These are phyloP conservation scores for Istiophorus platypterus DNA, from an alignment of 2,113 vertebrate species.

Conservation along the genomic window DNA sequence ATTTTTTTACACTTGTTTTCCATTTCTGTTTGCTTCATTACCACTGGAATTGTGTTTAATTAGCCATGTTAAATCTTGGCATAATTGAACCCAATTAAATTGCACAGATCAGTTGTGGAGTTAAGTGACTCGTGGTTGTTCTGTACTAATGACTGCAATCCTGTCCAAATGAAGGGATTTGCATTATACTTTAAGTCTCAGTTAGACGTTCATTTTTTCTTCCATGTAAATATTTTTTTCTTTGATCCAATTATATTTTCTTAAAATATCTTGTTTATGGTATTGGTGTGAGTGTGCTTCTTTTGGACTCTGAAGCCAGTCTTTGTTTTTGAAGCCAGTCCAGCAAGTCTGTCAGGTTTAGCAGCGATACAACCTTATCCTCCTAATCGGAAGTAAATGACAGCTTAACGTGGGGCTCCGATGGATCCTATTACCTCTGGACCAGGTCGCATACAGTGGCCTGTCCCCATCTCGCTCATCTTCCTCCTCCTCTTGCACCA, in stretches of 20 bases:
- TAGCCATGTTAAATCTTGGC: slow-evolving; percentile 67
- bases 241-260: background rate
- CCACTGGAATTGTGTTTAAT: slow-evolving; percentile 70
- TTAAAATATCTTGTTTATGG: background rate
- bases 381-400: slow-evolving; percentile 74
- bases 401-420: slow-evolving; percentile 53
- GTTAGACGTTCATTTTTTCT: background rate
- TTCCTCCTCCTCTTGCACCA: slow-evolving; percentile 43
- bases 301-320: background rate
- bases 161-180: slow-evolving; percentile 14
- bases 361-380: slow-evolving; percentile 55
- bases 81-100: slow-evolving; percentile 76
- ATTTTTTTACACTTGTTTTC: slow-evolving; percentile 10
- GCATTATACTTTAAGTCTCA: background rate
- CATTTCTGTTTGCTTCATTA: slow-evolving; percentile 58
- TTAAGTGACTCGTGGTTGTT: slow-evolving; percentile 71
- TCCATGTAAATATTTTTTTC: background rate
- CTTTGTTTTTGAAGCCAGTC: slow-evolving; percentile 42
- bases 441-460: slow-evolving; percentile 45
- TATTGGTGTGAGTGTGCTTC: slow-evolving; percentile 8
- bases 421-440: slow-evolving; percentile 69
- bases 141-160: slow-evolving; percentile 53
- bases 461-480: slow-evolving; percentile 30
- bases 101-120: slow-evolving; percentile 67
- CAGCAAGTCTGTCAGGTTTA: slow-evolving; percentile 65